phyloP scores from a whole-genome alignment of 2,113 vertebrate genomes.

The Suncus etruscus region DNA sequence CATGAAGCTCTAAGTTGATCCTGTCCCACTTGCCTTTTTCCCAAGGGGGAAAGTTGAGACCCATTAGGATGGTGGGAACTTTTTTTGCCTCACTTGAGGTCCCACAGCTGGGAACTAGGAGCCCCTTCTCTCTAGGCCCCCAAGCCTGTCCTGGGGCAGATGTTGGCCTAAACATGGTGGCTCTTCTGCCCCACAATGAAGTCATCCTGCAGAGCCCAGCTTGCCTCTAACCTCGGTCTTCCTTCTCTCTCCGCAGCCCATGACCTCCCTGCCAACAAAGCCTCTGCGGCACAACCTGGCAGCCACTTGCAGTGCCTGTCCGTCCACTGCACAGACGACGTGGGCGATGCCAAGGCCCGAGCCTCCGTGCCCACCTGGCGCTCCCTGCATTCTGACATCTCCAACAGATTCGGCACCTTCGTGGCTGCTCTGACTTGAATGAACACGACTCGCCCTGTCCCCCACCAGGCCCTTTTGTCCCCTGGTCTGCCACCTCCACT shows the following conservation, averaged over 20 bases:
- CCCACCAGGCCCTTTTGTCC: background rate
- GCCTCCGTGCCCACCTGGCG: slow-evolving; percentile 96
- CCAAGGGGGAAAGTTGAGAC: background rate
- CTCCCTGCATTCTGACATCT: slow-evolving; percentile 98
- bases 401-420: slow-evolving; percentile 98
- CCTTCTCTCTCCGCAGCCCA: slow-evolving; percentile 89
- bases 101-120: background rate
- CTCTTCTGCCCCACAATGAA: background rate
- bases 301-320: slow-evolving; percentile 98
- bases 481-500: slow-evolving; percentile 39
- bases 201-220: background rate
- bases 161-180: background rate
- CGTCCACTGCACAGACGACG: slow-evolving; percentile 98
- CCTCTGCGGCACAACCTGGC: slow-evolving; percentile 88
- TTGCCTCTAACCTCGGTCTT: background rate
- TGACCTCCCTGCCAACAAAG: slow-evolving; percentile 94
- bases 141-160: no score
- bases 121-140: no score
- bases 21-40: background rate
- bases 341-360: slow-evolving; percentile 95
- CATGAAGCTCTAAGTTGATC: background rate
- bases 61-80: background rate
- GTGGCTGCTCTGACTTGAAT: slow-evolving; percentile 98
- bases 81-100: background rate
- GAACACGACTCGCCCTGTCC: slow-evolving; percentile 64